phyloP scores from a whole-genome alignment of 2,888 invertebrate species.

The Caenorhabditis sp. region DNA sequence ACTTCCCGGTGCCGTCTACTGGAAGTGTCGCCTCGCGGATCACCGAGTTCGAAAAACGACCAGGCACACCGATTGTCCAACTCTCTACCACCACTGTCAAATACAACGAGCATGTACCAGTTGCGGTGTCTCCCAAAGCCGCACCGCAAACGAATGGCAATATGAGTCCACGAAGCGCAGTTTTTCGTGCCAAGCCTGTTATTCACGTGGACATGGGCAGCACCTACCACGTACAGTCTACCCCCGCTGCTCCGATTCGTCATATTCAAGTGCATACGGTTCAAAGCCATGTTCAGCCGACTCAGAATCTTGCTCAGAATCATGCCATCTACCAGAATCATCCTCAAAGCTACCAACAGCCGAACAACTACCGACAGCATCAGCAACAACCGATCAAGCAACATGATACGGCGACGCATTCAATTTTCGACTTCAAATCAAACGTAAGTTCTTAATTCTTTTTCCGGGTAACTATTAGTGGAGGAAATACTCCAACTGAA shows the following conservation, averaged over 20 bases:
- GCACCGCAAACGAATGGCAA: conserved; percentile 63
- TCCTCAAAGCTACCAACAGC: conserved; percentile 7
- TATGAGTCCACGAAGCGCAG: conserved; percentile 80
- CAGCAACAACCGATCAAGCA: conserved; percentile 44
- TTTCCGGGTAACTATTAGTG: too few relatives aligned
- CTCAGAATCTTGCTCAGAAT: background rate
- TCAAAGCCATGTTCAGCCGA: conserved; percentile 30
- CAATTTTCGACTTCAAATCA: conserved; percentile 66
- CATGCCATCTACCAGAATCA: background rate
- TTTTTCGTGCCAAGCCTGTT: conserved; percentile 81
- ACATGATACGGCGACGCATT: conserved; percentile 59
- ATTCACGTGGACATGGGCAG: conserved; percentile 80
- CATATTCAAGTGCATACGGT: conserved; percentile 61
- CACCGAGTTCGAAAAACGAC: conserved; percentile 79
- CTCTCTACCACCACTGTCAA: conserved; percentile 59
- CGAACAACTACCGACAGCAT: conserved; percentile 16
- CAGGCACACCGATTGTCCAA: conserved; percentile 76
- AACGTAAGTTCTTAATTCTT: conserved; percentile 55
- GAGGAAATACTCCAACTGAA: too few relatives aligned
- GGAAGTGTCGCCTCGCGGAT: conserved; percentile 81
- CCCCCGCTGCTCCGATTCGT: conserved; percentile 53
- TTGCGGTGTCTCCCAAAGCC: conserved; percentile 56
- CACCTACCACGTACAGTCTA: conserved; percentile 35
- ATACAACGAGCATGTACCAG: conserved; percentile 57
- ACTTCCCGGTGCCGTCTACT: conserved; percentile 80